phyloP scores from a whole-genome alignment of 2,797 vertebrate species.

The Chrosomus eos region DNA sequence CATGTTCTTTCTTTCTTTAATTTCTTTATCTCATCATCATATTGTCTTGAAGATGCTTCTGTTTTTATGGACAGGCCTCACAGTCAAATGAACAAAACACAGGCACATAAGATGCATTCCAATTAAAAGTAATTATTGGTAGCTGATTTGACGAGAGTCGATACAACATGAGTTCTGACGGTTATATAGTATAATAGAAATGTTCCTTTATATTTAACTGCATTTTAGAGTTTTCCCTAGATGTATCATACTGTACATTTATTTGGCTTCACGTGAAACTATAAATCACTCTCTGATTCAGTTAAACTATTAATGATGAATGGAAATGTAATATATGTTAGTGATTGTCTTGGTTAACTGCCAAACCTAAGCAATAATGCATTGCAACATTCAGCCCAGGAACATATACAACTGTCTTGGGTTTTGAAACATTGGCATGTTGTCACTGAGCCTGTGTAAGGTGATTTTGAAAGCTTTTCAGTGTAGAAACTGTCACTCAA shows the following conservation, averaged over 20 bases:
- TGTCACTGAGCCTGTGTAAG: slow-evolving; percentile 52
- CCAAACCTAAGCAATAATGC: slow-evolving; percentile 46
- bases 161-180: background rate
- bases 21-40: too few species aligned
- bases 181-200: background rate
- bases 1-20: background rate
- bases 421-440: slow-evolving; percentile 58
- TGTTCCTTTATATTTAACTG: background rate
- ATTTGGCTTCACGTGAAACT: background rate
- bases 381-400: slow-evolving; percentile 50
- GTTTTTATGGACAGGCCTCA: background rate
- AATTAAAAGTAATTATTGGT: background rate
- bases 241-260: background rate
- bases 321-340: background rate
- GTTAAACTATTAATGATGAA: slow-evolving; percentile 2
- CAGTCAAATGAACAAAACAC: background rate
- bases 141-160: background rate
- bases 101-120: background rate
- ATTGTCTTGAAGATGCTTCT: background rate
- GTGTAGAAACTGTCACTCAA: slow-evolving; percentile 47
- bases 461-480: slow-evolving; percentile 55
- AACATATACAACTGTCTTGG: slow-evolving; percentile 52
- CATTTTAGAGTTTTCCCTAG: background rate
- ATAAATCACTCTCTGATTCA: background rate
- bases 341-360: slow-evolving; percentile 30